Percentiles rank a stretch among this genome's conserved stretches.
phyloP scores from a whole-genome alignment of 2,888 invertebrate genomes.

The Metacarcinus magister region DNA sequence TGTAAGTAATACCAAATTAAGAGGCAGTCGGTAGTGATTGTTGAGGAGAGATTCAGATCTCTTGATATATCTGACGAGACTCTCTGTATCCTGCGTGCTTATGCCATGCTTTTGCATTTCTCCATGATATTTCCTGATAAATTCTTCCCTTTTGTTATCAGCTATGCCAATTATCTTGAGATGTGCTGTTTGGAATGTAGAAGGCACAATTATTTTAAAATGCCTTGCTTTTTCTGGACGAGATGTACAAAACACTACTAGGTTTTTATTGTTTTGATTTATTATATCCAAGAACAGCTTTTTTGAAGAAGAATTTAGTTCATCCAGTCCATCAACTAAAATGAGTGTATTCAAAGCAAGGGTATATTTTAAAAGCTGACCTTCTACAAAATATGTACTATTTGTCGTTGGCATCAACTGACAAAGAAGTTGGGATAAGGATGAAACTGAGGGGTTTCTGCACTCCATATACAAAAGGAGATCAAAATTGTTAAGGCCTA shows the following conservation, averaged over 20 bases:
- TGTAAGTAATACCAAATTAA: slow-evolving; percentile 61
- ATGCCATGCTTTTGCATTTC: slow-evolving; percentile 49
- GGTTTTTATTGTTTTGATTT: background rate
- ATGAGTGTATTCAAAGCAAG: slow-evolving; percentile 31
- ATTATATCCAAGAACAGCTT: slow-evolving; percentile 61
- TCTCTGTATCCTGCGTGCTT: slow-evolving; percentile 58
- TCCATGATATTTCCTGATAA: slow-evolving; percentile 56
- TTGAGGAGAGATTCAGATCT: background rate
- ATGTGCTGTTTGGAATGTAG: slow-evolving; percentile 49
- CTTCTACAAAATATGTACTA: slow-evolving; percentile 42
- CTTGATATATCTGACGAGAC: slow-evolving; percentile 9
- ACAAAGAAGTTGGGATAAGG: slow-evolving; percentile 52
- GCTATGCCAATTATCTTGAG: slow-evolving; percentile 66
- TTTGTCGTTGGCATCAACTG: slow-evolving; percentile 60
- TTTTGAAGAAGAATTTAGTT: slow-evolving; percentile 64
- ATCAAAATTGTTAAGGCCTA: slow-evolving; percentile 54
- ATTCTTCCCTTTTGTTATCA: slow-evolving; percentile 57
- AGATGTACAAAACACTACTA: slow-evolving; percentile 65
- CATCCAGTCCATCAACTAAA: slow-evolving; percentile 70
- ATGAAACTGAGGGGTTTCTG: slow-evolving; percentile 42
- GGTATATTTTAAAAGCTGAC: slow-evolving; percentile 43
- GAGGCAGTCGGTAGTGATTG: slow-evolving; percentile 54
- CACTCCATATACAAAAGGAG: slow-evolving; percentile 60
- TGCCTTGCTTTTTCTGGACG: slow-evolving; percentile 63
- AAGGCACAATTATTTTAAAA: slow-evolving; percentile 46